Evolutionary conservation across 1,140 invertebrate species (phyloP).

Genomic region (Trinorchestia longiramus): DNA sequence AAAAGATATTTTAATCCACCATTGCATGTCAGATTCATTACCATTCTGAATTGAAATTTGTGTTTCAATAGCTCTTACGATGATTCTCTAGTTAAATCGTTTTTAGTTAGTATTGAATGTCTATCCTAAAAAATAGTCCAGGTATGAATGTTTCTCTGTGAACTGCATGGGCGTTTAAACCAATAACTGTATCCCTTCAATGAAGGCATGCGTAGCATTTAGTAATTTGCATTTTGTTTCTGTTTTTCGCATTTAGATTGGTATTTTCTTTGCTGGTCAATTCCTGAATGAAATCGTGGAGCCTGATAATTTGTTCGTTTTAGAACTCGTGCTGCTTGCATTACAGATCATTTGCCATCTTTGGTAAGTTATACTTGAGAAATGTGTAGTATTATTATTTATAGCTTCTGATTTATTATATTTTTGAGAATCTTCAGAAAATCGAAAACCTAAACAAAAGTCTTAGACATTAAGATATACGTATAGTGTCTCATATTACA

Average conservation of each 20-base stretch:
- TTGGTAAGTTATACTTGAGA: neutral
- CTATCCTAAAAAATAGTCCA: neutral
- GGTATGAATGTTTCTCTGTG: neutral
- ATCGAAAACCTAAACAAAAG: too few relatives aligned
- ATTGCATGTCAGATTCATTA: neutral
- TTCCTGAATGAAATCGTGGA: neutral
- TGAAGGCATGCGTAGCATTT: neutral
- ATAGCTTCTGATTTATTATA: neutral
- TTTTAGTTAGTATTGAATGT: neutral
- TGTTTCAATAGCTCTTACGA: neutral
- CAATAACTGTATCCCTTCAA: neutral
- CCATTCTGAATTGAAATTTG: neutral
- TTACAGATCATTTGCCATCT: neutral
- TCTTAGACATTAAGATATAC: too few relatives aligned
- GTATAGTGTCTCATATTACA: too few relatives aligned
- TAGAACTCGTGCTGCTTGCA: neutral
- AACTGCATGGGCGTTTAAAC: neutral
- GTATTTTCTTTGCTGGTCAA: neutral
- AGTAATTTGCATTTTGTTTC: neutral
- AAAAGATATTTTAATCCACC: neutral
- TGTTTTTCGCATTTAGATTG: neutral
- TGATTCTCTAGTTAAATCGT: neutral
- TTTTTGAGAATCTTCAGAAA: neutral
- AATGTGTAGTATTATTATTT: neutral
- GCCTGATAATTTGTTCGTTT: neutral